Conservation (phyloP, 2,888 invertebrate genomes). For the Empis livida region DNA sequence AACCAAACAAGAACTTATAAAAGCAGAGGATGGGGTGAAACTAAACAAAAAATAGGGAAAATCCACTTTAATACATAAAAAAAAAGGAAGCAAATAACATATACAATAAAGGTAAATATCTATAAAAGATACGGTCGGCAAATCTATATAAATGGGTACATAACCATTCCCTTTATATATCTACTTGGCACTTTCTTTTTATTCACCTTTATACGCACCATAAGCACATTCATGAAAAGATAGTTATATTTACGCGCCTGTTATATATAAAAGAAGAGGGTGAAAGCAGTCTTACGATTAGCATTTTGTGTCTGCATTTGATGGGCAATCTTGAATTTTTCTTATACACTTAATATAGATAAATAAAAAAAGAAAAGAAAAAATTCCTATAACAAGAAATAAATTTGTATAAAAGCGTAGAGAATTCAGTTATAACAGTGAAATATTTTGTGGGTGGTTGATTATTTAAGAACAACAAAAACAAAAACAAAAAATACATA, state of each 20-base stretch:
- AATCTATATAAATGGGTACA: not conserved
- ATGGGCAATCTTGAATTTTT: not conserved
- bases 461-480: not conserved
- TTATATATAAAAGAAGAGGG: not conserved
- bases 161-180: not conserved
- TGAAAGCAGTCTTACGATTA: not conserved
- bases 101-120: not conserved
- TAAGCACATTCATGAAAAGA: too few relatives aligned
- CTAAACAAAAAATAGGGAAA: too few relatives aligned
- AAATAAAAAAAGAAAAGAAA: too few relatives aligned
- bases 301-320: constrained; percentile 1
- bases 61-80: too few relatives aligned
- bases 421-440: too few relatives aligned
- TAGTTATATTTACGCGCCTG: too few relatives aligned
- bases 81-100: too few relatives aligned
- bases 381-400: too few relatives aligned
- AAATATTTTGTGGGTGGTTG: not conserved
- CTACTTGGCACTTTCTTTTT: not conserved
- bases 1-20: too few relatives aligned
- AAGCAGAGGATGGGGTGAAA: too few relatives aligned
- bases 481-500: not conserved
- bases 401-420: too few relatives aligned
- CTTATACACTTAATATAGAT: not conserved
- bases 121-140: not conserved
- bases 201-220: too few relatives aligned